Conservation (phyloP, 2,888 invertebrate genomes). For the Tholera decimalis region DNA sequence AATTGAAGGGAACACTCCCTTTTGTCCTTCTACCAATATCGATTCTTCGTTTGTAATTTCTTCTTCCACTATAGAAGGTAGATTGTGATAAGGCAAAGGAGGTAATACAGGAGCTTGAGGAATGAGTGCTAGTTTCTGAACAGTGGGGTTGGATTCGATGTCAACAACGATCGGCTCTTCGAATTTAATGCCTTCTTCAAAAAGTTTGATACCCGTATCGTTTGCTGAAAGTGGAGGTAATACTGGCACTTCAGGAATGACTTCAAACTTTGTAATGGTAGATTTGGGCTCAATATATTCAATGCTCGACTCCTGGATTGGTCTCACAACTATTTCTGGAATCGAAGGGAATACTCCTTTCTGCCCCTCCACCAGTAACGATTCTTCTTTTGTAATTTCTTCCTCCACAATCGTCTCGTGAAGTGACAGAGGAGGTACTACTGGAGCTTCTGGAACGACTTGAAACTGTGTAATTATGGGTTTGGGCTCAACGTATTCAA, state of each 20-base stretch:
- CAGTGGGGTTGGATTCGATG: neutral
- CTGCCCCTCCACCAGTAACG: neutral
- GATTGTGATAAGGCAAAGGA: no score
- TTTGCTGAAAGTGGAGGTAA: neutral
- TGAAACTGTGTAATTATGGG: neutral
- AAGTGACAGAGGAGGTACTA: no score
- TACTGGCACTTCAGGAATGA: conserved; percentile 20
- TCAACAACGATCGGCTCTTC: neutral
- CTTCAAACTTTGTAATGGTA: neutral
- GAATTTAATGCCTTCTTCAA: neutral
- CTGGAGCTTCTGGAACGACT: conserved; percentile 13
- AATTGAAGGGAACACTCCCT: no score
- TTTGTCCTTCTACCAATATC: neutral
- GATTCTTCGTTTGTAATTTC: neutral
- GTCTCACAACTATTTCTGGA: no score
- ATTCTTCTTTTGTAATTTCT: neutral
- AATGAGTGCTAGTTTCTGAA: neutral
- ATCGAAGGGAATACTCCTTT: no score
- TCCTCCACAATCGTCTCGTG: no score
- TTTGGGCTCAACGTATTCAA: neutral
- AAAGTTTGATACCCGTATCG: neutral
- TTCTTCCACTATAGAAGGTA: no score
- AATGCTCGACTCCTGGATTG: no score
- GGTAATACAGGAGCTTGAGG: conserved; percentile 15
- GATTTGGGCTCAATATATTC: no score